Evolutionary conservation across 1,140 invertebrate genomes (phyloP), one percentile per base, ranked within the genome.

Genomic region (Tribolium castaneum): DNA sequence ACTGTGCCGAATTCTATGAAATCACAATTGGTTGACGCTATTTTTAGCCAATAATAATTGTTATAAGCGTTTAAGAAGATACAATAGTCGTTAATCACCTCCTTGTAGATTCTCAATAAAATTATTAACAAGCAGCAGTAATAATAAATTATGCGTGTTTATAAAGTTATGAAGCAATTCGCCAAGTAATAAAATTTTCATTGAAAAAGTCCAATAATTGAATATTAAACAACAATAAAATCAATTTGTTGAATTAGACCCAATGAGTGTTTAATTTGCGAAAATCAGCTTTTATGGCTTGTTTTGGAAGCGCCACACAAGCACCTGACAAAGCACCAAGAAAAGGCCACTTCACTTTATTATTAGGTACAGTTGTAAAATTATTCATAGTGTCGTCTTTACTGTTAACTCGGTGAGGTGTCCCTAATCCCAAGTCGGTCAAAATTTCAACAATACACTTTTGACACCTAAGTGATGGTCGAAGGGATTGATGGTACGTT

Each of bases 301-400:
- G 39, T 45, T 10, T 10, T 45, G n/a, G n/a, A 45, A 45, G 7
- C 7, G n/a, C n/a, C 7, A 45, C 7, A 45, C 7, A 45, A 45
- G 51, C 6, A 52, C 6, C 16, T 52, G 12, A 52, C 51, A 52
- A 16, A 16, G 51, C 10, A n/a, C 6, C 25, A 30, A 30, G 25
- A 30, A 59, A 59, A 52, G 10, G 39, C 39, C 51, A 52, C 12
- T 52, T 52, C 51, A 52, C 51, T 52, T 52, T 52, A 59, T 59
- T 59, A 22, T 59, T 25, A 45, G 39, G 54, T 22, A 59, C 14
- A 59, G 5, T 59, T 59, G 54, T 25, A 59, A 59, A 59, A 59
- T 59, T 59, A 59, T 59, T 59, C 54, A 59, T 25, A 22, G 54
- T 19, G 16, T 59, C 10, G 19, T 59, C 9, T 59, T 59, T 25